phyloP scores from a whole-genome alignment of 2,888 invertebrate genomes.

The Molanna angustata region DNA sequence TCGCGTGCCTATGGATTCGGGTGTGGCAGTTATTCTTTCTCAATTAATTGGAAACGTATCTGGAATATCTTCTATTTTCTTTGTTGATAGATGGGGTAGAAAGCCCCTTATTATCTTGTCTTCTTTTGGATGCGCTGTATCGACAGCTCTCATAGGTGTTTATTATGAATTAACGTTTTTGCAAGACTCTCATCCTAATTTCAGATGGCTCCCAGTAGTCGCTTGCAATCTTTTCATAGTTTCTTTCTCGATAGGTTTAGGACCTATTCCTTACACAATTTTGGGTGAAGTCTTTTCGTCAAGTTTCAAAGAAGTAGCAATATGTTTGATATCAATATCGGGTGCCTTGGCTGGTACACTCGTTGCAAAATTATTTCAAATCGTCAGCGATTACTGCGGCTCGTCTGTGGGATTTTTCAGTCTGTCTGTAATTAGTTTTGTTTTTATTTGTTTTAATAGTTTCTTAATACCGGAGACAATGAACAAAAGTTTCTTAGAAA shows the following conservation, averaged over 20 bases:
- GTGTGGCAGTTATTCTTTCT: conserved; percentile 26
- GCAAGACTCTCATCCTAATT: conserved; percentile 17
- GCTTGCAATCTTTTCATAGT: conserved; percentile 20
- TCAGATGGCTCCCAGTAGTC: conserved; percentile 27
- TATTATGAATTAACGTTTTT: conserved; percentile 21
- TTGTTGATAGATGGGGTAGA: conserved; percentile 30
- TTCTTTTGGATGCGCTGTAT: conserved; percentile 22
- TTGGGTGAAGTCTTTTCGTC: conserved; percentile 29
- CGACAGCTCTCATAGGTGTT: conserved; percentile 19
- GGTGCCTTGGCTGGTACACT: conserved; percentile 49
- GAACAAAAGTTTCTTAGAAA: conserved; percentile 55
- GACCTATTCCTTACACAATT: conserved; percentile 30
- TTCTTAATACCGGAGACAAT: conserved; percentile 56
- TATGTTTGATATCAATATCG: conserved; percentile 33
- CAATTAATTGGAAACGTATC: conserved; percentile 19
- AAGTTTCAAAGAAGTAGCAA: conserved; percentile 29
- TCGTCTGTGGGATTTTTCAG: conserved; percentile 50
- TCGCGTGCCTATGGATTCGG: conserved; percentile 24
- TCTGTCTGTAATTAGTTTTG: conserved; percentile 45
- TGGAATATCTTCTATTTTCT: conserved; percentile 22
- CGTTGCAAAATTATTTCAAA: conserved; percentile 52
- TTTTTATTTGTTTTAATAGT: conserved; percentile 50
- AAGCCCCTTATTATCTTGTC: conserved; percentile 29
- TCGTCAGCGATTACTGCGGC: conserved; percentile 47
- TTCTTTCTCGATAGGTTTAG: conserved; percentile 26